Percentiles rank a stretch among this genome's conserved stretches.
Evolutionary conservation across 2,113 vertebrate species (phyloP).

Genomic region (Prietella phreatophila): DNA sequence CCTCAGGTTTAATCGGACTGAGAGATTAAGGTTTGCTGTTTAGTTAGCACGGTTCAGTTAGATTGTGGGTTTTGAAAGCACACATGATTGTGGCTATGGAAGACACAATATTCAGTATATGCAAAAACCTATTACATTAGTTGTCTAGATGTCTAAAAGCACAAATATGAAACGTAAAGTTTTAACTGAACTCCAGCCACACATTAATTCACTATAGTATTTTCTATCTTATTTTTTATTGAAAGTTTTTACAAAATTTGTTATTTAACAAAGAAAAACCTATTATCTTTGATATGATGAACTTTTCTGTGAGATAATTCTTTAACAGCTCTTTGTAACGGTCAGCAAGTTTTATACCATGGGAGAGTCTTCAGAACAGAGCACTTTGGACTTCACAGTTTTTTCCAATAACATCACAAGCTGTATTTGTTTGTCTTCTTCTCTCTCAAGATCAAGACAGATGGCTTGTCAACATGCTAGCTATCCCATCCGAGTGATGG

Average conservation of each 20-base stretch:
- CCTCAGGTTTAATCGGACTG: constrained; percentile 31
- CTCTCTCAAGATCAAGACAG: not conserved
- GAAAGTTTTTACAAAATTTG: not conserved
- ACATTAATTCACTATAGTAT: not conserved
- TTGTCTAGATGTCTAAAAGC: not conserved
- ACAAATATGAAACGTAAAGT: not conserved
- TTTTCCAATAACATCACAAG: not conserved
- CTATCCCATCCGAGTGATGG: constrained; percentile 58
- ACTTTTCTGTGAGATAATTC: not conserved
- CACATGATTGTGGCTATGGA: constrained; percentile 9
- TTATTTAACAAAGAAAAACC: not conserved
- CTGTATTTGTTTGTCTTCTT: too few relatives aligned
- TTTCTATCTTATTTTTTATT: not conserved
- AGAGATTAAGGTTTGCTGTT: constrained; percentile 53
- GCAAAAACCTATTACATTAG: not conserved
- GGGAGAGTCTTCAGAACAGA: not conserved
- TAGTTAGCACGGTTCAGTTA: constrained; percentile 51
- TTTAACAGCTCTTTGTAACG: not conserved
- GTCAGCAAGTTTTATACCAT: not conserved
- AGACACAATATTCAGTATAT: not conserved
- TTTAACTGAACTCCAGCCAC: not conserved
- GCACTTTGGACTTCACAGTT: not conserved
- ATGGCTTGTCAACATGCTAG: constrained; percentile 28
- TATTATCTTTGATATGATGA: not conserved
- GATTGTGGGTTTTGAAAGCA: constrained; percentile 45